Evolutionary conservation across 2,888 invertebrate genomes (phyloP).

Genomic region (Zonitis immaculata): DNA sequence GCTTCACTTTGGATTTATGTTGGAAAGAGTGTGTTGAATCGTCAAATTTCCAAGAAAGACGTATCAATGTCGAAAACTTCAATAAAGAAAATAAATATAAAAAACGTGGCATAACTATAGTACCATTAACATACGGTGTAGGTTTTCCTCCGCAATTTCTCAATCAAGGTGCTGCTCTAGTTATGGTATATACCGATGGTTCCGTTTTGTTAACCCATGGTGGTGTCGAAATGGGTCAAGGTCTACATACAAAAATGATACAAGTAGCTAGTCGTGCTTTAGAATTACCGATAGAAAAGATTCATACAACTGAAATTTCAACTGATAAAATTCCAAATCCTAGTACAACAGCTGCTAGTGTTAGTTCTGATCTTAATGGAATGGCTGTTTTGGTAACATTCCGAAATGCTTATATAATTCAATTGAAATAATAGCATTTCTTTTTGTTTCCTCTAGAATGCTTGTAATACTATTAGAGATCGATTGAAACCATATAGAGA

Average conservation of each 20-base stretch:
- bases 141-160: slow-evolving; percentile 71
- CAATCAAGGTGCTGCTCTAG: slow-evolving; percentile 83
- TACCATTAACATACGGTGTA: slow-evolving; percentile 83
- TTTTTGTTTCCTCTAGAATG: too few relatives aligned
- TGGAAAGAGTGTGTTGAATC: slow-evolving; percentile 73
- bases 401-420: too few relatives aligned
- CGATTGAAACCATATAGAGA: slow-evolving; percentile 71
- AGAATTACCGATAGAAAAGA: slow-evolving; percentile 64
- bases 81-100: slow-evolving; percentile 65
- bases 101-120: slow-evolving; percentile 77
- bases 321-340: slow-evolving; percentile 92
- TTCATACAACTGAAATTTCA: slow-evolving; percentile 77
- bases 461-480: slow-evolving; percentile 69
- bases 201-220: slow-evolving; percentile 85
- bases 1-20: slow-evolving; percentile 70
- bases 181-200: slow-evolving; percentile 83
- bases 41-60: slow-evolving; percentile 60
- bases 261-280: slow-evolving; percentile 79
- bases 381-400: slow-evolving; percentile 71
- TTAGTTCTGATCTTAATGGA: slow-evolving; percentile 85
- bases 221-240: slow-evolving; percentile 98
- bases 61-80: slow-evolving; percentile 58
- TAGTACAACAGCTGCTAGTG: slow-evolving; percentile 84
- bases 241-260: slow-evolving; percentile 92
- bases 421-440: too few relatives aligned